Evolutionary conservation across 2,888 invertebrate genomes (phyloP), one percentile per base, ranked within the genome.

Genomic region (Bombylius major): DNA sequence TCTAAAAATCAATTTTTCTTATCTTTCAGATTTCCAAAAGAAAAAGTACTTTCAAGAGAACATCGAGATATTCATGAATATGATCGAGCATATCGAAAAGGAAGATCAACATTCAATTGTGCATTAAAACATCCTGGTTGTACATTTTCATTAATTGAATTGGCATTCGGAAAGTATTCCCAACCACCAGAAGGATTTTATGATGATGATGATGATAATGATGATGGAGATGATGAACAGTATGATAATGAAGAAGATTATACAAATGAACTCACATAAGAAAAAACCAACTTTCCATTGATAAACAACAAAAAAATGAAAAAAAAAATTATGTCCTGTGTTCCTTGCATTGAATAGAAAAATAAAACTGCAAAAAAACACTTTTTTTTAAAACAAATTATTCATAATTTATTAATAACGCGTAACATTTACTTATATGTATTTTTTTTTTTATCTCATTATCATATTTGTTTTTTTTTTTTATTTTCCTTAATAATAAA

Each of bases 121-220:
- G 73, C 77, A 4, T 63, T 68, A 52, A 72, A 76, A 64, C 81
- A 78, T 65, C 79, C 79, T 57, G 73, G 72, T 14, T 89, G 89
- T 68, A 82, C 82, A 9, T 77, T 88, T 64, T 88, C 88, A 1
- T 69, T 88, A 60, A 77, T 88, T 52, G 85, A 87, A 65, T 70
- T 86, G 70, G 86, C 84, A 5, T 74, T 86, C 62, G 87, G 87
- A 5, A 77, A 68, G 44, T 70, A 71, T 23, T 23, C 23, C 3
- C 2, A 23, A 23, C 23, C 39, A 9, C 7, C 11, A 39, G 39
- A 39, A 39, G 23, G 23, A 23, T 23, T 23, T 23, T 23, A 23
- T 39, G 39, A 39, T 11, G 4, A 39, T 9, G 39, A 23, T 23
- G 23, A 23, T 23, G 23, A 23, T 23, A 3, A 23, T 60, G 23